Base-by-base conservation (phyloP, 1,140 invertebrate species). In the Apis laboriosa region DNA sequence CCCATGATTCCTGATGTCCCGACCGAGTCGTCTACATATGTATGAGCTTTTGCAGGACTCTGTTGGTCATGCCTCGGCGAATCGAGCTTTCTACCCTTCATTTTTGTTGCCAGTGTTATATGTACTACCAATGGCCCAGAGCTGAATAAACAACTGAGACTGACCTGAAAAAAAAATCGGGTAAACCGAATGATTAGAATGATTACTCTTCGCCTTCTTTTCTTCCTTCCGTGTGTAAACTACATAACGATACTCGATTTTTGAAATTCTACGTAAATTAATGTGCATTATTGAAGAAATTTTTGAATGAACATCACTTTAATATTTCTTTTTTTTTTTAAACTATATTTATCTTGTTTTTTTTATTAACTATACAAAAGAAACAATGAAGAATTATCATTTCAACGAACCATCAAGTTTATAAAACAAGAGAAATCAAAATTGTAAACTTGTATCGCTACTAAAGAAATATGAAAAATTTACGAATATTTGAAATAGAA, bases 21-120 rank as follows among this genome's bases (percentile, higher is more conserved):
- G 61, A 56, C 61, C 60, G 73, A 83, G 77, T 83, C 79, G 75
- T 80, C 90, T 92, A 90, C 92, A 92, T 92, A 92, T 92, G 92
- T 90, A 92, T 92, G 92, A 92, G 92, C 90, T 90, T 92, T 88
- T 91, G 86, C 83, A 90, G 91, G 87, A 90, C 90, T 72, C 81
- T 43, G 77, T 61, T 80, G 88, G 92, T 92, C 88, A 92, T 84
- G 91, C 90, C 91, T 92, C 91, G 91, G 90, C 88, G 86, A 91
- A 78, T 87, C 73, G 86, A 86, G 86, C 84, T 88, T 84, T 88
- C 80, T 86, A 74, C 81, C 84, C 87, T 88, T 86, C 88, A 89
- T 88, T 89, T 86, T 88, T 78, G 21, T 66, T 75, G 49, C 51
- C 56, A 77, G 43, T 61, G 70, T 71, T 43, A 24, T 56, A 60